Evolutionary conservation across 1,140 invertebrate genomes (phyloP).

Genomic region (Bombus pascuorum): DNA sequence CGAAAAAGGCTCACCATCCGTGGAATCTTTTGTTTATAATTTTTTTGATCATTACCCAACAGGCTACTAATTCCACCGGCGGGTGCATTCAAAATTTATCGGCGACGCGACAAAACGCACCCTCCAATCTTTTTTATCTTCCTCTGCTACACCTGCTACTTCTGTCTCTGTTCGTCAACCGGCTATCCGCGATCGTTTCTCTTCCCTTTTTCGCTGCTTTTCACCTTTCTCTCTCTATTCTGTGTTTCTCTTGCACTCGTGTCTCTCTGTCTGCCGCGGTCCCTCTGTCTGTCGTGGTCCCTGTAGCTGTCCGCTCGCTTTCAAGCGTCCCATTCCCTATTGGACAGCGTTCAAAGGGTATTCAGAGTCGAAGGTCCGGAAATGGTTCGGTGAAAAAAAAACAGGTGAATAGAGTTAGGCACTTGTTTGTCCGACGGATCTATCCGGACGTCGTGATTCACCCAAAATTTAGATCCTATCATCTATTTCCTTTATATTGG

Average conservation of each 20-base stretch:
- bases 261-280: constrained; percentile 19
- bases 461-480: constrained; percentile 23
- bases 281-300: constrained; percentile 18
- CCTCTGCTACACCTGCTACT: not conserved
- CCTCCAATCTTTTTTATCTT: constrained; percentile 61
- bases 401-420: constrained; percentile 51
- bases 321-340: constrained; percentile 51
- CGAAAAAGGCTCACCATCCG: constrained; percentile 82
- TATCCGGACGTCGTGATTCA: constrained; percentile 28
- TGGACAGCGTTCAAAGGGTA: constrained; percentile 67
- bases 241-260: not conserved
- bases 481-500: no score
- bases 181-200: constrained; percentile 13
- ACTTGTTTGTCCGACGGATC: constrained; percentile 47
- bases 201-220: constrained; percentile 1
- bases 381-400: constrained; percentile 58
- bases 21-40: constrained; percentile 83
- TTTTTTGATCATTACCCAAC: constrained; percentile 82
- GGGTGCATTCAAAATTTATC: constrained; percentile 76
- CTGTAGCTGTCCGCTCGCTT: constrained; percentile 49
- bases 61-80: constrained; percentile 78
- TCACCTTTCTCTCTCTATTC: not conserved
- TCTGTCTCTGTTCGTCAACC: not conserved
- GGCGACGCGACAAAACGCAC: constrained; percentile 66
- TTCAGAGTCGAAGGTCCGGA: constrained; percentile 66